Percentiles rank a stretch among this genome's conserved stretches.
phyloP scores from a whole-genome alignment of 2,888 invertebrate genomes.

The Synanthedon andrenaeformis region DNA sequence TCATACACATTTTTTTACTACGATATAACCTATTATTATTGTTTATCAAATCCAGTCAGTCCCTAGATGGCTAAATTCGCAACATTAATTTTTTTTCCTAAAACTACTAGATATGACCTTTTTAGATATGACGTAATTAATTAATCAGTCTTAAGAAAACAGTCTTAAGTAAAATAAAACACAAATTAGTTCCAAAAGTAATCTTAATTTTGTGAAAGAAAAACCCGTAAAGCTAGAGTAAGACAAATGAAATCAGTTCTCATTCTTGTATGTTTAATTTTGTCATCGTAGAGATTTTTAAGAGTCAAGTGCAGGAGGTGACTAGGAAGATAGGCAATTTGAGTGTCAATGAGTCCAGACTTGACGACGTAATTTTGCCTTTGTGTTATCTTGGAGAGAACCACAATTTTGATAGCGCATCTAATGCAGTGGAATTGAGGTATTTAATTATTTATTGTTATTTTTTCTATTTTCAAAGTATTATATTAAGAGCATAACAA shows the following conservation, averaged over 20 bases:
- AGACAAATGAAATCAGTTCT: no score
- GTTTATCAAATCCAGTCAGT: no score
- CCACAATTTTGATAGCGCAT: constrained; percentile 62
- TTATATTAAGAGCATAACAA: not conserved
- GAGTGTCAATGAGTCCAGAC: constrained; percentile 7
- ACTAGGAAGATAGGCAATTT: constrained; percentile 27
- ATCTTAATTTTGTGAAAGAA: no score
- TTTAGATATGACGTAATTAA: no score
- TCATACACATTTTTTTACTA: not conserved
- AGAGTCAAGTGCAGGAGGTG: constrained; percentile 33
- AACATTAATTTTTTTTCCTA: no score
- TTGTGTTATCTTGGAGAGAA: constrained; percentile 58
- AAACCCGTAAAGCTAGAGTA: no score
- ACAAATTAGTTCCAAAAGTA: no score
- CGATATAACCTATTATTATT: not conserved
- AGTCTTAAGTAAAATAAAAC: no score
- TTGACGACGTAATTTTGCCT: constrained; percentile 33
- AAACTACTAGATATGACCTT: no score
- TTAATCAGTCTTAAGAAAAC: no score
- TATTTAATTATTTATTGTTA: not conserved
- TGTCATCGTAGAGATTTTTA: constrained; percentile 38
- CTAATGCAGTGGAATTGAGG: constrained; percentile 62
- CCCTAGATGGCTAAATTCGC: no score
- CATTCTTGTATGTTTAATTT: not conserved
- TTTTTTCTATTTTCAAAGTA: no score